Evolutionary conservation across 2,888 invertebrate species (phyloP).

Genomic region (Cataglyphis cursor): DNA sequence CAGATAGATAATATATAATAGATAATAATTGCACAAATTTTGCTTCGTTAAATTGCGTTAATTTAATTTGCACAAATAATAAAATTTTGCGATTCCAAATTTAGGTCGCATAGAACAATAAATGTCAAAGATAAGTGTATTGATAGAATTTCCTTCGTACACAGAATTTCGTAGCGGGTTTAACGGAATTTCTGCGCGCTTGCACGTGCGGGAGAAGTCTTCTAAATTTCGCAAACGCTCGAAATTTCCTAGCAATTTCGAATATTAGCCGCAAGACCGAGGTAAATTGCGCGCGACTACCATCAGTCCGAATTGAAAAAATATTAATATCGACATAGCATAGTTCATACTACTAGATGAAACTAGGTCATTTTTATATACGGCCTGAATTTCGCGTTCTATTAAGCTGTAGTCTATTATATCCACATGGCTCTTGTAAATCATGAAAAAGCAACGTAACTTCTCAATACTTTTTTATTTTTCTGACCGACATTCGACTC

Average conservation of each 20-base stretch:
- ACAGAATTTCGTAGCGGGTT: not conserved
- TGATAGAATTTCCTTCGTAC: slow-evolving; percentile 22
- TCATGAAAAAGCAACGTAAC: slow-evolving; percentile 36
- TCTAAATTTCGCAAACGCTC: slow-evolving; percentile 22
- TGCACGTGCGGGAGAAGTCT: not conserved
- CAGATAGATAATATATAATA: not conserved
- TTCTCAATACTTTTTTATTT: slow-evolving; percentile 48
- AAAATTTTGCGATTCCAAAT: not conserved
- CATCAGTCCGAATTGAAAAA: not conserved
- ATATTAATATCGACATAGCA: slow-evolving; percentile 18
- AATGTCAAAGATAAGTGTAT: slow-evolving; percentile 27
- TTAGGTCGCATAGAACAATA: not conserved
- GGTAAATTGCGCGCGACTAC: not conserved
- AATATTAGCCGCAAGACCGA: not conserved
- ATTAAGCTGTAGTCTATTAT: slow-evolving; percentile 35
- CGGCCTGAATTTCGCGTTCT: slow-evolving; percentile 30
- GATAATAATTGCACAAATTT: not conserved
- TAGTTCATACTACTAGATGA: not conserved
- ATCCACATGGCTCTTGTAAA: slow-evolving; percentile 48
- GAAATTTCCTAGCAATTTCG: slow-evolving; percentile 33
- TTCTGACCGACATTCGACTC: slow-evolving; percentile 44
- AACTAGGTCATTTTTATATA: slow-evolving; percentile 41
- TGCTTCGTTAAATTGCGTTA: not conserved
- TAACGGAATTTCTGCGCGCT: not conserved
- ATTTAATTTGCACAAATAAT: slow-evolving; percentile 9